These are phyloP conservation scores for Allophyes oxyacanthae DNA, from an alignment of 2,888 invertebrate species.

Conservation along the genomic window DNA sequence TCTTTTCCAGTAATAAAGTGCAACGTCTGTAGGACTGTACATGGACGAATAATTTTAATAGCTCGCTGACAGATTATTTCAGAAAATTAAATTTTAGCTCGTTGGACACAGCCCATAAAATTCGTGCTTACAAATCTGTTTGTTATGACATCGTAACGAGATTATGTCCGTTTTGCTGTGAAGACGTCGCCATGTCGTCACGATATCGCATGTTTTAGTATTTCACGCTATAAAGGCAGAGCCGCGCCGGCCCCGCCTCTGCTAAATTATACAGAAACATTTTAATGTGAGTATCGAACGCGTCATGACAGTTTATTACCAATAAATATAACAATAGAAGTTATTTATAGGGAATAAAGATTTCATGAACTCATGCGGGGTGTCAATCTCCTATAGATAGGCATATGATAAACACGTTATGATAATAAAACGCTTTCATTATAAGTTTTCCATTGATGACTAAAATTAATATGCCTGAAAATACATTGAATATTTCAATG, in stretches of 20 bases:
- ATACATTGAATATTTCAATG: constrained; percentile 5
- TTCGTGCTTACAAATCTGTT: constrained; percentile 89
- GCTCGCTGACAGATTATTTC: constrained; percentile 87
- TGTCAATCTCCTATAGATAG: constrained; percentile 66
- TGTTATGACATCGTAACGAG: constrained; percentile 89
- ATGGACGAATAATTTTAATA: constrained; percentile 87
- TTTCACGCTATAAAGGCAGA: constrained; percentile 80
- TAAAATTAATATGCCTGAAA: constrained; percentile 25
- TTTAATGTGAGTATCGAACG: constrained; percentile 76
- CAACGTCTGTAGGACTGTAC: constrained; percentile 70
- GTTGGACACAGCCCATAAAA: constrained; percentile 89
- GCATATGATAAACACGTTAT: constrained; percentile 56
- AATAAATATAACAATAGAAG: constrained; percentile 77
- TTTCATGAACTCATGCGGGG: constrained; percentile 75
- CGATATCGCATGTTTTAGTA: constrained; percentile 85
- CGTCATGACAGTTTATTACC: constrained; percentile 75
- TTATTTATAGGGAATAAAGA: constrained; percentile 72
- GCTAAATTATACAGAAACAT: constrained; percentile 79
- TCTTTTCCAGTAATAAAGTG: constrained; percentile 70
- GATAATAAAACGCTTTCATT: constrained; percentile 49
- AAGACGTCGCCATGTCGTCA: constrained; percentile 84
- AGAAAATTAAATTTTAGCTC: constrained; percentile 89
- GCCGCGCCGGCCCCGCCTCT: constrained; percentile 57
- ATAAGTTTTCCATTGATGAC: constrained; percentile 47
- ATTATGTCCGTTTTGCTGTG: constrained; percentile 86